Percentiles rank a stretch among this genome's conserved stretches.
These are phyloP conservation scores for Apodemia duryi DNA, from an alignment of 2,888 invertebrate genomes.

Conservation along the genomic window DNA sequence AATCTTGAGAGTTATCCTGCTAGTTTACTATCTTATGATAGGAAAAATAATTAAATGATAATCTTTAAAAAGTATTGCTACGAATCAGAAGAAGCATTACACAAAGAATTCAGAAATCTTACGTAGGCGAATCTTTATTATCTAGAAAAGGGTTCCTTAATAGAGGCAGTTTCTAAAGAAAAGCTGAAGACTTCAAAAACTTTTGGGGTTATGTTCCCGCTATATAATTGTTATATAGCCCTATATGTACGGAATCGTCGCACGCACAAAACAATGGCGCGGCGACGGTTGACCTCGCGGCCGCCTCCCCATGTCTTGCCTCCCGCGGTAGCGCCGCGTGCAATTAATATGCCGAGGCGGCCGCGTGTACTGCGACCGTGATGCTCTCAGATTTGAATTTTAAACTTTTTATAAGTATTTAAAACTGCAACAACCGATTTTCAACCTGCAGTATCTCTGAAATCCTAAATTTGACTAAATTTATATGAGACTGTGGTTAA, in stretches of 20 bases:
- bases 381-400: constrained; percentile 43
- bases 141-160: neutral
- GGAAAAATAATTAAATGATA: too few relatives aligned
- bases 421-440: neutral
- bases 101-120: neutral
- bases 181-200: constrained; percentile 1
- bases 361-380: constrained; percentile 53
- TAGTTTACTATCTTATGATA: too few relatives aligned
- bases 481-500: too few relatives aligned
- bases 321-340: constrained; percentile 77
- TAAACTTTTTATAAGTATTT: constrained; percentile 20
- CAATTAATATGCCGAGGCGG: constrained; percentile 79
- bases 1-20: too few relatives aligned
- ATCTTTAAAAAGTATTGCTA: too few relatives aligned
- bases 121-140: constrained; percentile 1
- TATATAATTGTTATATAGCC: constrained; percentile 24
- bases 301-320: constrained; percentile 65
- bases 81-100: too few relatives aligned
- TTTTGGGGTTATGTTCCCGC: constrained; percentile 2
- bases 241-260: constrained; percentile 44
- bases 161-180: neutral
- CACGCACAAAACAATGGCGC: constrained; percentile 77
- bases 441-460: neutral
- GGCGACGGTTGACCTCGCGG: constrained; percentile 76
- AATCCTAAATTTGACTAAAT: too few relatives aligned